phyloP scores from a whole-genome alignment of 2,113 vertebrate genomes.

The Elanoides forficatus region DNA sequence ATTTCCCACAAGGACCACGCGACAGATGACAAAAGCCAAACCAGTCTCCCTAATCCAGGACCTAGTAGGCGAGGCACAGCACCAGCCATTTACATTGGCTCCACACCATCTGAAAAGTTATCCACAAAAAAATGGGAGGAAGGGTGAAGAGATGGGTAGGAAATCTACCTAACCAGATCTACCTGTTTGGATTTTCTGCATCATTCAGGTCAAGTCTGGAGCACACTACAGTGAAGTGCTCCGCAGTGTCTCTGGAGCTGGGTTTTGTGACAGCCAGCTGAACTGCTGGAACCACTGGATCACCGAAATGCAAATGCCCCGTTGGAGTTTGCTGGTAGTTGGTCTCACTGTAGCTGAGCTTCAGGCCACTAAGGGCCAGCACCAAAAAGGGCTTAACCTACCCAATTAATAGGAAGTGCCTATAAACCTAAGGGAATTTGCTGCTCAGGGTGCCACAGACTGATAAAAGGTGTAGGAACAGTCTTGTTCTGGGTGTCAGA shows the following conservation, averaged over 20 bases:
- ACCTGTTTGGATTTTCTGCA: not conserved
- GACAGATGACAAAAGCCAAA: not conserved
- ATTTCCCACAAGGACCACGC: not conserved
- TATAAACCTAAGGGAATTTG: not conserved
- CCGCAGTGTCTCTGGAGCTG: not conserved
- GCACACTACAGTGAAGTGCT: not conserved
- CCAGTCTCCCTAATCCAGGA: not conserved
- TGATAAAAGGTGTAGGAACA: not conserved
- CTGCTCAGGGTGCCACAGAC: not conserved
- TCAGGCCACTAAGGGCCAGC: not conserved
- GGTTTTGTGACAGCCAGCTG: not conserved
- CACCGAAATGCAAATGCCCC: not conserved
- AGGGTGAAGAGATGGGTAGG: not conserved
- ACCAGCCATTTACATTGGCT: not conserved
- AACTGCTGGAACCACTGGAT: not conserved
- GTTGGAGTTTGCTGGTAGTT: not conserved
- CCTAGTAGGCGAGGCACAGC: not conserved
- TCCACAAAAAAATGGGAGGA: not conserved
- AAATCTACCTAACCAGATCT: not conserved
- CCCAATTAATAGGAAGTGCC: not conserved
- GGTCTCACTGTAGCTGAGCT: not conserved
- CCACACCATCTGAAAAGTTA: not conserved
- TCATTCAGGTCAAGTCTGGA: not conserved
- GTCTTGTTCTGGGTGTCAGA: not conserved
- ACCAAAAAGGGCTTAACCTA: not conserved